Evolutionary conservation across 1,140 invertebrate genomes (phyloP), one percentile per base, ranked within the genome.

Genomic region (Wasmannia auropunctata): DNA sequence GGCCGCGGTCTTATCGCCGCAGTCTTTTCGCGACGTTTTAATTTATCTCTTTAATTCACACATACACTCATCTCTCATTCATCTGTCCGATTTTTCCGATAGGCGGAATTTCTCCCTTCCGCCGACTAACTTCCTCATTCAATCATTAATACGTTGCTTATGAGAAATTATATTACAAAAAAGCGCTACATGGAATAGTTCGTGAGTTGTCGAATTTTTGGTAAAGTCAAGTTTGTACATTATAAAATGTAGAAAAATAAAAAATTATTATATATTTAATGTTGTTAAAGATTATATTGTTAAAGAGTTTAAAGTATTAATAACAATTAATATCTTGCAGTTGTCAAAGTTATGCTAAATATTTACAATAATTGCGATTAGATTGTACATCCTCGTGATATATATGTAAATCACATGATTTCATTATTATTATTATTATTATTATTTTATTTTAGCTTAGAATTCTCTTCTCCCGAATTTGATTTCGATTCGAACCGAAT

Each of bases 401-500:
- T 28, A 11, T n/a, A n/a, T n/a, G n/a, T 31, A 31, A 28, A 70
- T 49, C 28, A 54, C 19, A 34, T 28, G n/a, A 34, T 76, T 60
- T 60, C 16, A n/a, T n/a, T n/a, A n/a, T n/a, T n/a, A n/a, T n/a
- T n/a, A n/a, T n/a, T n/a, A 22, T 63, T 54, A 19, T 28, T 54
- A 54, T 54, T 54, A 54, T 54, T 25, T 8, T 19, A 54, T 37
- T n/a, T n/a, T n/a, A n/a, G n/a, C 58, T 86, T 67, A 22, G 46
- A 85, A 70, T 67, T 43, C 22, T 56, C 46, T 22, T 75, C n/a
- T 46, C 19, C 51, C 51, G 19, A 43, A 62, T n/a, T 34, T 40
- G 22, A 76, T 46, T 46, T 46, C 43, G 16, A 46, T 28, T 34
- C 6, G 22, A 62, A 10, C n/a, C 19, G 10, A 62, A 28, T 76